These are phyloP conservation scores for Macrosiphum euphorbiae DNA, from an alignment of 2,888 invertebrate genomes.

Conservation along the genomic window DNA sequence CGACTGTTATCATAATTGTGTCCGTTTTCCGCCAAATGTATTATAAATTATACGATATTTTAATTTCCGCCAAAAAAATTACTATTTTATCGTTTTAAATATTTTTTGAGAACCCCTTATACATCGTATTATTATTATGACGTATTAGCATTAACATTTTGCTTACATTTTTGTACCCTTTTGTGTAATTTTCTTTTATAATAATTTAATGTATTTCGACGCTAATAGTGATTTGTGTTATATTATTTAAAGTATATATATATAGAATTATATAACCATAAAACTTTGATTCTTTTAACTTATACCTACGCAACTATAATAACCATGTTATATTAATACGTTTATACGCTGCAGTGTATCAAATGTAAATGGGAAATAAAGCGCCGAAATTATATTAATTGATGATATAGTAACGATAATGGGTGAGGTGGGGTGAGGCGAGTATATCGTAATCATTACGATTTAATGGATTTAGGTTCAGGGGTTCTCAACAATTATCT, in stretches of 20 bases:
- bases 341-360: background rate
- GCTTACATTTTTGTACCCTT: background rate
- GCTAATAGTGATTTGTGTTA: background rate
- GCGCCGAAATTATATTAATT: background rate
- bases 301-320: background rate
- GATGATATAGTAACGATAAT: background rate
- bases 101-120: background rate
- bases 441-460: background rate
- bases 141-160: background rate
- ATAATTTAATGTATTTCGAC: background rate
- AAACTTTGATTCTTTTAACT: background rate
- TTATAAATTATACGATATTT: background rate
- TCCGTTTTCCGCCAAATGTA: background rate
- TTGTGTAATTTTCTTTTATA: background rate
- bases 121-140: background rate
- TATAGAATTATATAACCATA: background rate
- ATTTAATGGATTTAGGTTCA: background rate
- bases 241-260: too few species aligned
- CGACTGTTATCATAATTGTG: fast-evolving
- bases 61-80: background rate
- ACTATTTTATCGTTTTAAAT: background rate
- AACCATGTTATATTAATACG: background rate
- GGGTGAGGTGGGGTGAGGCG: background rate
- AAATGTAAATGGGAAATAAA: background rate
- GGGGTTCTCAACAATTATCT: background rate